Percentiles rank a stretch among this genome's conserved stretches.
phyloP scores from a whole-genome alignment of 2,113 vertebrate species.

The Variabilichromis moorii region DNA sequence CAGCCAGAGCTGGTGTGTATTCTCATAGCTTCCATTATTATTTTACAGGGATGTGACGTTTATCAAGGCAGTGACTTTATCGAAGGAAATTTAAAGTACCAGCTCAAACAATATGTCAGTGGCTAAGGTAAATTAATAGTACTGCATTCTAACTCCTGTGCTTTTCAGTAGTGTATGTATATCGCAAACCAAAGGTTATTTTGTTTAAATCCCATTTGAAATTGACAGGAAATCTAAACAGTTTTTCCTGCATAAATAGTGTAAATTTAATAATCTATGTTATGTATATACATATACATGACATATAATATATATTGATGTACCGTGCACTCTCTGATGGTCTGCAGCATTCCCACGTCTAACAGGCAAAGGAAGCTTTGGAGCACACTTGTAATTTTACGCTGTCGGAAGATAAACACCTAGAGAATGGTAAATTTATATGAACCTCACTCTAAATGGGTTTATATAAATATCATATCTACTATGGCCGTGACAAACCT shows the following conservation, averaged over 20 bases:
- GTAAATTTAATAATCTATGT: background rate
- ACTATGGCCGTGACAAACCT: too few relatives aligned
- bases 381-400: too few relatives aligned
- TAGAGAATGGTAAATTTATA: too few relatives aligned
- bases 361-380: too few relatives aligned
- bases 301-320: too few relatives aligned
- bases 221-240: background rate
- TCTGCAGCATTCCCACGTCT: too few relatives aligned
- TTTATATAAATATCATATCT: too few relatives aligned
- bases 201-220: background rate
- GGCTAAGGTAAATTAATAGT: background rate
- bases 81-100: background rate
- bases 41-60: background rate
- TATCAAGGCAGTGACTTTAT: background rate
- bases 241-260: background rate
- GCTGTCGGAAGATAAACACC: fast-evolving
- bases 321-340: fast-evolving
- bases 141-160: background rate
- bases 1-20: fast-evolving
- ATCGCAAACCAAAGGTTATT: background rate
- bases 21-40: background rate
- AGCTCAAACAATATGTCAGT: background rate
- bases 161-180: background rate
- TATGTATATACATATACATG: background rate
- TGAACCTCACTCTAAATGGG: too few relatives aligned